Evolutionary conservation across 2,113 vertebrate species (phyloP).

Genomic region (Colinus virginianus): DNA sequence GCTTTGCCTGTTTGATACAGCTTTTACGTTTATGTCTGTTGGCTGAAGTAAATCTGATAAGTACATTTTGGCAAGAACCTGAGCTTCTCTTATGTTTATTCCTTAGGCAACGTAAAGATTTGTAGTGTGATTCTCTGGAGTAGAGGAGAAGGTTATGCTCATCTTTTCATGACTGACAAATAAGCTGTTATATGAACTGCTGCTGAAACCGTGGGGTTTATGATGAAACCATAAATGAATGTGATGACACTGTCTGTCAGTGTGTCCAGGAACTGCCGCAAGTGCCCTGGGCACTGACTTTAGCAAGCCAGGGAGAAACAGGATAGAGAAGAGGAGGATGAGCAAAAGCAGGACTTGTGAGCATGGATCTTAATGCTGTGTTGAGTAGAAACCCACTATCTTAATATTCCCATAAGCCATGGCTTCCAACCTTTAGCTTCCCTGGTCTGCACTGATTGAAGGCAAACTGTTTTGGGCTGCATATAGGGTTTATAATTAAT

Average conservation of each 20-base stretch:
- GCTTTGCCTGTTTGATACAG: not conserved
- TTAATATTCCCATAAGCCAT: no score
- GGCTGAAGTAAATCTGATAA: not conserved
- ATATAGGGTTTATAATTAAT: no score
- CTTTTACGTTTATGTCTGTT: not conserved
- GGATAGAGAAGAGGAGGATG: not conserved
- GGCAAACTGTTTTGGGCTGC: no score
- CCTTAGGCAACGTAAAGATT: not conserved
- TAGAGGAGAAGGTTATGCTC: not conserved
- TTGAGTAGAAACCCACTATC: not conserved
- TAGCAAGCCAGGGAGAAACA: accelerated
- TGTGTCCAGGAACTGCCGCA: not conserved
- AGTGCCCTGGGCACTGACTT: not conserved
- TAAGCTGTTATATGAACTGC: conserved; percentile 40
- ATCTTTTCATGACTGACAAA: not conserved
- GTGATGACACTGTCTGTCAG: conserved; percentile 9
- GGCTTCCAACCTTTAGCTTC: no score
- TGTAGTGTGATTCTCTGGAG: not conserved
- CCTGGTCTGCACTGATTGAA: no score
- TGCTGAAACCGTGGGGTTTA: conserved; percentile 14
- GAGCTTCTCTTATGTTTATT: conserved; percentile 22
- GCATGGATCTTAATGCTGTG: not conserved
- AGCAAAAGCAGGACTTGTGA: not conserved
- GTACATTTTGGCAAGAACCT: not conserved
- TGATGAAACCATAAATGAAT: not conserved